phyloP scores from a whole-genome alignment of 1,140 invertebrate species.

The Orussus abietinus region DNA sequence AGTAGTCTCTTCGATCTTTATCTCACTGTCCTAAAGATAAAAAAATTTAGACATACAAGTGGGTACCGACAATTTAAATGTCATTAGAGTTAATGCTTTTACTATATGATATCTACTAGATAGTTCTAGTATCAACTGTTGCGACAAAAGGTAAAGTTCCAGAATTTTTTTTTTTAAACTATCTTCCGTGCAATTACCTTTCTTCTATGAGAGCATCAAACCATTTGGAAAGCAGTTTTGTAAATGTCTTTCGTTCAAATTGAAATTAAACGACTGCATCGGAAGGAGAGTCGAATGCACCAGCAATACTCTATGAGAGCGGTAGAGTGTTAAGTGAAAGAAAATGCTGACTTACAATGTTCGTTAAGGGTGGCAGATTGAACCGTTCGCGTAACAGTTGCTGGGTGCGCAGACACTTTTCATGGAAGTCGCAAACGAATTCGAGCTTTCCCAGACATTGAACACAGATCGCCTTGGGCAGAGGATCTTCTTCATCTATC shows the following conservation, averaged over 20 bases:
- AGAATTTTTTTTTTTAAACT: too few relatives aligned
- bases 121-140: too few relatives aligned
- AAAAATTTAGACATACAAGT: conserved; percentile 34
- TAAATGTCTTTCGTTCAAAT: too few relatives aligned
- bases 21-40: conserved; percentile 31
- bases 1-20: conserved; percentile 32
- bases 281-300: too few relatives aligned
- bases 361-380: conserved; percentile 42
- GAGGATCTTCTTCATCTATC: conserved; percentile 52
- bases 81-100: not conserved
- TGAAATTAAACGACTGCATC: too few relatives aligned
- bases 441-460: conserved; percentile 53
- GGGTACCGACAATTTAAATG: conserved; percentile 18
- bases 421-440: conserved; percentile 54
- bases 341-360: conserved; percentile 44
- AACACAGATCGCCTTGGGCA: conserved; percentile 51
- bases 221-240: too few relatives aligned
- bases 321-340: conserved; percentile 33
- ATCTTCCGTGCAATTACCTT: too few relatives aligned
- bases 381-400: conserved; percentile 45
- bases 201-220: too few relatives aligned
- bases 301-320: conserved; percentile 21
- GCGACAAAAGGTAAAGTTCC: too few relatives aligned
- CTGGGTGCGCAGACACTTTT: conserved; percentile 51
- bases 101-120: too few relatives aligned